Evolutionary conservation across 2,888 invertebrate genomes (phyloP).

Genomic region (Tillus elongatus): DNA sequence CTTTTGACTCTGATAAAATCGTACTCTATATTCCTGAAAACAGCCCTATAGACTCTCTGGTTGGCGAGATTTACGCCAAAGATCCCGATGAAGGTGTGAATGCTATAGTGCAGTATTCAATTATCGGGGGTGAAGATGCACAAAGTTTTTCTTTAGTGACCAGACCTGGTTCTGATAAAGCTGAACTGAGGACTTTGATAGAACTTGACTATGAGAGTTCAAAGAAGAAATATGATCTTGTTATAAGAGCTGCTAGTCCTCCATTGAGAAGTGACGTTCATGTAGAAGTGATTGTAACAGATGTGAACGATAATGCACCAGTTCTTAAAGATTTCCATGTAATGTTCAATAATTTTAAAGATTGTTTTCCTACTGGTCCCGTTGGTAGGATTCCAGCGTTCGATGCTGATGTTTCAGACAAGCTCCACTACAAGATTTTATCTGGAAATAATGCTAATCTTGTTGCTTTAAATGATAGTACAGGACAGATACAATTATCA

Average conservation of each 20-base stretch:
- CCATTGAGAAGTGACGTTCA: constrained; percentile 82
- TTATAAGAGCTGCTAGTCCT: constrained; percentile 83
- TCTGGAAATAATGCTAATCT: constrained; percentile 85
- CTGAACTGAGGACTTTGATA: constrained; percentile 79
- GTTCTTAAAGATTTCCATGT: constrained; percentile 81
- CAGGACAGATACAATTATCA: constrained; percentile 78
- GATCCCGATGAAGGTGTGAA: constrained; percentile 91
- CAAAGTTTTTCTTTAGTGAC: constrained; percentile 75
- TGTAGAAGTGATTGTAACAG: constrained; percentile 81
- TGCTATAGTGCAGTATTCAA: constrained; percentile 86
- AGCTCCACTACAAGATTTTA: constrained; percentile 71
- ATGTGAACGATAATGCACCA: constrained; percentile 93
- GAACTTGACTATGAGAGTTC: constrained; percentile 95
- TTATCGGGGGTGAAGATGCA: constrained; percentile 87
- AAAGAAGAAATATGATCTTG: constrained; percentile 78
- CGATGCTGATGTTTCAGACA: constrained; percentile 90
- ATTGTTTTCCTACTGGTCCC: constrained; percentile 85
- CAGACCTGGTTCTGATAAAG: constrained; percentile 72
- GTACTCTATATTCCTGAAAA: constrained; percentile 88
- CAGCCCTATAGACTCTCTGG: constrained; percentile 89
- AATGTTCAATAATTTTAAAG: constrained; percentile 90
- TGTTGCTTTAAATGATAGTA: constrained; percentile 70
- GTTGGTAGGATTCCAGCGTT: constrained; percentile 88
- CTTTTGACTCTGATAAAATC: constrained; percentile 81
- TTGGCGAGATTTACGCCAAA: constrained; percentile 80